Evolutionary conservation across 2,113 vertebrate species (phyloP).

Genomic region (Coreoperca whiteheadi): DNA sequence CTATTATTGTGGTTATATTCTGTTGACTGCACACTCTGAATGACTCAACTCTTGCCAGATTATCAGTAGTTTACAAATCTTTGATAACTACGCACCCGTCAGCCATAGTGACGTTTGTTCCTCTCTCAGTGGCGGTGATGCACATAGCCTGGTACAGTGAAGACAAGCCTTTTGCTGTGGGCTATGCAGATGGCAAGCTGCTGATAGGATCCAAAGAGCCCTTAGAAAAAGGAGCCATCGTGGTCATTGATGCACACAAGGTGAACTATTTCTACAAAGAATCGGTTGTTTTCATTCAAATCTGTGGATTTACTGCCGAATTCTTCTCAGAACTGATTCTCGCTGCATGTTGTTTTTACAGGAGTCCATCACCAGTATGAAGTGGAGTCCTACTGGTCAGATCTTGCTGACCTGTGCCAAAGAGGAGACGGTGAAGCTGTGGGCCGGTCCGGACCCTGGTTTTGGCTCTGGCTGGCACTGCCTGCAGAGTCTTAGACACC

Average conservation of each 20-base stretch:
- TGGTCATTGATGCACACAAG: slow-evolving; percentile 96
- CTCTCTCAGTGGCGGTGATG: slow-evolving; percentile 90
- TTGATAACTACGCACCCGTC: neutral
- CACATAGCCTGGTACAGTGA: slow-evolving; percentile 97
- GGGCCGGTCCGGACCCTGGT: slow-evolving; percentile 81
- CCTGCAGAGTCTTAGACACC: slow-evolving; percentile 89
- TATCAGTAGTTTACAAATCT: neutral
- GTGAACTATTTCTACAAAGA: slow-evolving; percentile 66
- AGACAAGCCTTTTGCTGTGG: slow-evolving; percentile 94
- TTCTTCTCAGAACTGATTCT: neutral
- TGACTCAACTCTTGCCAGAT: neutral
- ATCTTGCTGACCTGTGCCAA: slow-evolving; percentile 95
- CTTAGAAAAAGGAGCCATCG: slow-evolving; percentile 90
- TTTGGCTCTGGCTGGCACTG: slow-evolving; percentile 86
- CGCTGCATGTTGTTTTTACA: slow-evolving; percentile 60
- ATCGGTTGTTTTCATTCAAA: neutral
- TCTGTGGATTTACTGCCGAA: too few species aligned
- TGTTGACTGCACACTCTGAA: neutral
- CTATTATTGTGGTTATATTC: neutral
- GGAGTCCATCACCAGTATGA: slow-evolving; percentile 92
- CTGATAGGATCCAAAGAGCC: slow-evolving; percentile 92
- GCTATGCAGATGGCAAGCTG: slow-evolving; percentile 95
- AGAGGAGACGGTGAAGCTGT: slow-evolving; percentile 94
- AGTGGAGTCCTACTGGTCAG: slow-evolving; percentile 92
- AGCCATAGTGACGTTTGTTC: slow-evolving; percentile 1